phyloP scores from a whole-genome alignment of 2,113 vertebrate genomes.

The Nothoprocta pentlandii region DNA sequence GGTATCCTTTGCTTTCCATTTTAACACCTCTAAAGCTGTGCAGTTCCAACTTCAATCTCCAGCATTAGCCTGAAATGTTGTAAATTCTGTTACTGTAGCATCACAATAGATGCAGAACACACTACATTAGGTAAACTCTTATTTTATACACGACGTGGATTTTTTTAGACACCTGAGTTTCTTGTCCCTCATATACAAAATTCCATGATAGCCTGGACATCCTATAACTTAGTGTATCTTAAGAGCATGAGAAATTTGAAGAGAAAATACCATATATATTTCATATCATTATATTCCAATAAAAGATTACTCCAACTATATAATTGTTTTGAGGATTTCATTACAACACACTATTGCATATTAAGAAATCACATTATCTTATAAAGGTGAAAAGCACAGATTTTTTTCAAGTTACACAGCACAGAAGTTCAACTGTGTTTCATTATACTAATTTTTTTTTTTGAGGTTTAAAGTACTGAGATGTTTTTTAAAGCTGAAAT shows the following conservation, averaged over 20 bases:
- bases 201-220: neutral
- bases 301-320: neutral
- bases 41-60: neutral
- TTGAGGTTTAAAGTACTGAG: slow-evolving; percentile 11
- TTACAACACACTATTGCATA: neutral
- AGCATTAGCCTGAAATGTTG: neutral
- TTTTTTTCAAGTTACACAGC: neutral
- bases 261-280: neutral
- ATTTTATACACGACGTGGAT: neutral
- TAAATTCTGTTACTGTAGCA: neutral
- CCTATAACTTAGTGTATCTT: neutral
- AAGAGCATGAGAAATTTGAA: neutral
- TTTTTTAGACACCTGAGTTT: neutral
- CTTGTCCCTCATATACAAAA: neutral
- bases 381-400: neutral
- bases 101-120: neutral
- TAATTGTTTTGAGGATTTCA: neutral
- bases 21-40: neutral
- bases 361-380: neutral
- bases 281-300: neutral
- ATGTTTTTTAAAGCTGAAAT: slow-evolving; percentile 20
- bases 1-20: neutral
- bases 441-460: slow-evolving; percentile 29
- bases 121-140: neutral
- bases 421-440: neutral